Evolutionary conservation across 2,888 invertebrate genomes (phyloP), one percentile per base, ranked within the genome.

Genomic region (Cantharis rustica): DNA sequence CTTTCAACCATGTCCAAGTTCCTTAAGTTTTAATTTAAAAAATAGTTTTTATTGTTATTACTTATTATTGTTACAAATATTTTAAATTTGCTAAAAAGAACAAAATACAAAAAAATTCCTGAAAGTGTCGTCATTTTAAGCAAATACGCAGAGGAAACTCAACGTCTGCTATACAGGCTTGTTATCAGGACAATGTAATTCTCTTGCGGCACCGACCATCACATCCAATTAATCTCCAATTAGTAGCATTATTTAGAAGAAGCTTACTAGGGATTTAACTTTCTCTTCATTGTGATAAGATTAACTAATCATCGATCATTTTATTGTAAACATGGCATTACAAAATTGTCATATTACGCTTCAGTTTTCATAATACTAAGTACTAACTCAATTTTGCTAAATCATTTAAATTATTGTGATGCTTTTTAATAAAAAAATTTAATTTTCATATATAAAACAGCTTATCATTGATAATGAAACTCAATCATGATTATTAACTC

Each of bases 171-270:
- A 20, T 66, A 47, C 11, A 66, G 64, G 64, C 23, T 63, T 61
- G 70, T 66, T 70, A 62, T 74, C 70, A 69, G 70, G 70, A 70
- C 73, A 69, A 73, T 20, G 63, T 70, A 64, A 70, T 64, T 74
- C 31, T 64, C 70, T 69, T 13, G 68, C 15, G 73, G 23, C 20
- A 15, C 16, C 61, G 16, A 61, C 70, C 74, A 70, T 31, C 47
- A 63, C 27, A 70, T 70, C 64, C 73, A 62, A 73, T 73, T 73
- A 73, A 73, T 73, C 70, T 47, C 70, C 74, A 74, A 74, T 74
- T 74, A 74, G 70, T 31, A 69, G 69, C 27, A 74, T 74, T 74
- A 70, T 74, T 69, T 70, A 63, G 23, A 63, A 70, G 64, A 66
- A 74, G 70, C 47, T 74, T 26, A 17, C 17, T 15, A 63, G 63